Base-by-base conservation (phyloP, 2,888 invertebrate genomes). In the Gymnocheta viridis region DNA sequence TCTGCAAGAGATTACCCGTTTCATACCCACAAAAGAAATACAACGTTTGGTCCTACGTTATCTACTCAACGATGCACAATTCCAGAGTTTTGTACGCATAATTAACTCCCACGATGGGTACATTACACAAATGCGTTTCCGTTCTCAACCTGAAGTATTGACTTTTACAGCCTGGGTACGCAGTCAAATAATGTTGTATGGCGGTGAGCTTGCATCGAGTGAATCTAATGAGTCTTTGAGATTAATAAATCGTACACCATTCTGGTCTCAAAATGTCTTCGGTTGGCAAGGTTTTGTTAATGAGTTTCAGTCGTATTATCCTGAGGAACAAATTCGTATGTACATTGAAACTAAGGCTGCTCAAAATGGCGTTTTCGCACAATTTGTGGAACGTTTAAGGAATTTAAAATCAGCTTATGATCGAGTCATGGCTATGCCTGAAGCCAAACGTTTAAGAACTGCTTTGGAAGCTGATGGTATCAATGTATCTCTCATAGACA, bases 231-330 rank as follows among this genome's bases (percentile, higher is more conserved):
- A 88, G 35, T 79, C 88, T 10, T 83, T 87, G 32, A 82, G 82
- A 1, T 72, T 89, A 19, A 24, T 88, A 14, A 90, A 88, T 79
- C 88, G 85, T 3, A 86, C 85, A 35, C 89, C 89, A 12, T 88
- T 86, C 38, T 85, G 88, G 87, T 87, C 87, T 1, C 87, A 87
- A 32, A 86, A 86, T 10, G 89, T 90, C 1, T 86, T 83, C 3
- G 91, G 91, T 29, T 91, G 88, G 88, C 89, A 88, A 19, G 91
- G 91, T 73, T 91, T 91, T 76, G 82, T 91, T 3, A 87, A 85
- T 35, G 90, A 91, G 35, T 86, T 89, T 22, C 82, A 87, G 29
- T 78, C 87, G 5, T 88, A 91, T 32, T 87, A 87, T 24, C 92
- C 92, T 0, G 84, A 82, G 0, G 85, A 87, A 14, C 83, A 86